These are phyloP conservation scores for Macrosteles quadrilineatus DNA, from an alignment of 1,140 invertebrate species.

Conservation along the genomic window DNA sequence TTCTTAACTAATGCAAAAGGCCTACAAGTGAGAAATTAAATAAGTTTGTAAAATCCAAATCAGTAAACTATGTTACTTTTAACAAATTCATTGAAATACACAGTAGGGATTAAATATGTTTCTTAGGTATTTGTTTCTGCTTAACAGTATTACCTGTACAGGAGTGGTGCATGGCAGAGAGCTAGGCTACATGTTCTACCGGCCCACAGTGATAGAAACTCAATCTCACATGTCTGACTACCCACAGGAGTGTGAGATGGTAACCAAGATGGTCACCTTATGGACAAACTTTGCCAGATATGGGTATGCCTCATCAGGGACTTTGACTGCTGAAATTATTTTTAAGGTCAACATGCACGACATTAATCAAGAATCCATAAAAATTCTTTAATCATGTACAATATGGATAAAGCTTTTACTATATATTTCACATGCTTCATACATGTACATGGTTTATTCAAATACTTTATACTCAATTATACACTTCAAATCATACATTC, in stretches of 20 bases:
- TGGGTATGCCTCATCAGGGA: background rate
- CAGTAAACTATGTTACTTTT: too few species aligned
- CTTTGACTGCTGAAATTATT: background rate
- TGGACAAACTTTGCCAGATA: slow-evolving; percentile 20
- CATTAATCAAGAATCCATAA: background rate
- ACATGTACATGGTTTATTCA: background rate
- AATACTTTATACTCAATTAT: background rate
- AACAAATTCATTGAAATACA: too few species aligned
- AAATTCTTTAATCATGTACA: background rate
- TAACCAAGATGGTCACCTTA: background rate
- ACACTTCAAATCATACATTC: background rate
- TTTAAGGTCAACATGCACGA: background rate
- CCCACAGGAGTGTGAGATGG: background rate
- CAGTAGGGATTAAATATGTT: too few species aligned
- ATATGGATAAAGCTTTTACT: background rate
- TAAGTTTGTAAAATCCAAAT: too few species aligned
- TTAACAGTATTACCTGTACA: background rate
- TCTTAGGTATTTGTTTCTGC: too few species aligned
- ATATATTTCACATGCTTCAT: background rate
- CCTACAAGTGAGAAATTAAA: too few species aligned
- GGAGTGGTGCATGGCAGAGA: background rate
- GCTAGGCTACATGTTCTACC: slow-evolving; percentile 9
- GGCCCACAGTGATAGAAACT: background rate
- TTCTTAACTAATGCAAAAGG: too few species aligned
- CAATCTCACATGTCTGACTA: background rate